These are phyloP conservation scores for Tortrix viridana DNA, from an alignment of 2,888 invertebrate species.

Conservation along the genomic window DNA sequence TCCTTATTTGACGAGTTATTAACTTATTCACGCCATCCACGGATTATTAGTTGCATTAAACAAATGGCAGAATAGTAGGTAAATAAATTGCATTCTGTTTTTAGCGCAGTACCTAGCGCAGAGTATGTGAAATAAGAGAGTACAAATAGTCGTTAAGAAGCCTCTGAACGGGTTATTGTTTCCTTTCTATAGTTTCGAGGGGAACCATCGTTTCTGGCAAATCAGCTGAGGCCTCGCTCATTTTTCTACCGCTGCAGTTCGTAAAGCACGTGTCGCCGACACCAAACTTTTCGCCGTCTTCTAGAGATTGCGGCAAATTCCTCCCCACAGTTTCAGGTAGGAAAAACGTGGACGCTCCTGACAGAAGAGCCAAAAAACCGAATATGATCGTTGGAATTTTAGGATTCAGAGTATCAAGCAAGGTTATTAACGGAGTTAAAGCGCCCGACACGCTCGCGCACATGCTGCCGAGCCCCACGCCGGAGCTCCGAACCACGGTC, in stretches of 20 bases:
- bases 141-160: background rate
- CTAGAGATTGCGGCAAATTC: constrained; percentile 91
- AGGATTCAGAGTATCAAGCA: constrained; percentile 91
- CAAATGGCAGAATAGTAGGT: too few species aligned
- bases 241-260: constrained; percentile 81
- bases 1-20: too few species aligned
- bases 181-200: constrained; percentile 66
- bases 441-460: constrained; percentile 93
- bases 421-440: constrained; percentile 89
- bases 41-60: too few species aligned
- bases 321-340: constrained; percentile 92
- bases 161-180: constrained; percentile 47
- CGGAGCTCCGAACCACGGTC: constrained; percentile 93
- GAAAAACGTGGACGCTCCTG: constrained; percentile 89
- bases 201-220: constrained; percentile 78
- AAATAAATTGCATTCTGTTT: too few species aligned
- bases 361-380: constrained; percentile 88
- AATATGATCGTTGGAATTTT: constrained; percentile 91
- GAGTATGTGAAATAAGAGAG: background rate
- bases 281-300: constrained; percentile 93
- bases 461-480: constrained; percentile 93
- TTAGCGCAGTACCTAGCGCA: background rate
- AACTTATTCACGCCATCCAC: too few species aligned
- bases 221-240: constrained; percentile 66
- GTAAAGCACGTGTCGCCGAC: constrained; percentile 92